phyloP scores from a whole-genome alignment of 2,797 vertebrate species.

The Aselliscus stoliczkanus region DNA sequence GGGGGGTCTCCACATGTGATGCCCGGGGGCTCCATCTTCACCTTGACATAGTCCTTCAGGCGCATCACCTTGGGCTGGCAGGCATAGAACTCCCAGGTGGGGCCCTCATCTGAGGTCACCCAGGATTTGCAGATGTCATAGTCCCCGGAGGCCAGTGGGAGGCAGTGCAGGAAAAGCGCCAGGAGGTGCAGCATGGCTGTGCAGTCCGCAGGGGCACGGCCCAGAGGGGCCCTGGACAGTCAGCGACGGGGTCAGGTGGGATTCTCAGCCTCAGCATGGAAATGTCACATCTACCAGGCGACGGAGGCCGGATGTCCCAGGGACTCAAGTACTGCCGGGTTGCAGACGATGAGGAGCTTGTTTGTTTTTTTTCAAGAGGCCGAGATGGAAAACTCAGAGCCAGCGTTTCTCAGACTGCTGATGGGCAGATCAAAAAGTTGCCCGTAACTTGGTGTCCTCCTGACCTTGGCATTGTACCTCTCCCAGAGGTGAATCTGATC shows the following conservation, averaged over 20 bases:
- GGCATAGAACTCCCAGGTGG: slow-evolving; percentile 96
- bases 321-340: background rate
- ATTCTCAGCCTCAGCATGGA: slow-evolving; percentile 87
- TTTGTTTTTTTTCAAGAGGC: background rate
- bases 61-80: slow-evolving; percentile 92
- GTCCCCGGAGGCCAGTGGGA: slow-evolving; percentile 89
- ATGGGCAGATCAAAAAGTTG: slow-evolving; percentile 74
- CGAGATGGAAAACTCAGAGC: slow-evolving; percentile 62
- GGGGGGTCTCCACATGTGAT: slow-evolving; percentile 96
- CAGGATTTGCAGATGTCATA: slow-evolving; percentile 98
- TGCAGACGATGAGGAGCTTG: slow-evolving; percentile 40
- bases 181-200: slow-evolving; percentile 90
- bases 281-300: slow-evolving; percentile 73
- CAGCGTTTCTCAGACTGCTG: slow-evolving; percentile 65
- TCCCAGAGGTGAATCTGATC: slow-evolving; percentile 79
- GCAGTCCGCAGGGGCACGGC: slow-evolving; percentile 44
- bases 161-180: slow-evolving; percentile 84
- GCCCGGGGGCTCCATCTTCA: slow-evolving; percentile 93
- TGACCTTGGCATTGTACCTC: slow-evolving; percentile 57
- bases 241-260: slow-evolving; percentile 78
- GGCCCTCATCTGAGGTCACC: slow-evolving; percentile 96
- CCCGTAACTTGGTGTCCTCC: slow-evolving; percentile 68
- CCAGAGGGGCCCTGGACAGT: slow-evolving; percentile 79
- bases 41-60: slow-evolving; percentile 94
- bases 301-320: slow-evolving; percentile 15